phyloP scores from a whole-genome alignment of 1,140 invertebrate genomes.

The Brachionus plicatilis region DNA sequence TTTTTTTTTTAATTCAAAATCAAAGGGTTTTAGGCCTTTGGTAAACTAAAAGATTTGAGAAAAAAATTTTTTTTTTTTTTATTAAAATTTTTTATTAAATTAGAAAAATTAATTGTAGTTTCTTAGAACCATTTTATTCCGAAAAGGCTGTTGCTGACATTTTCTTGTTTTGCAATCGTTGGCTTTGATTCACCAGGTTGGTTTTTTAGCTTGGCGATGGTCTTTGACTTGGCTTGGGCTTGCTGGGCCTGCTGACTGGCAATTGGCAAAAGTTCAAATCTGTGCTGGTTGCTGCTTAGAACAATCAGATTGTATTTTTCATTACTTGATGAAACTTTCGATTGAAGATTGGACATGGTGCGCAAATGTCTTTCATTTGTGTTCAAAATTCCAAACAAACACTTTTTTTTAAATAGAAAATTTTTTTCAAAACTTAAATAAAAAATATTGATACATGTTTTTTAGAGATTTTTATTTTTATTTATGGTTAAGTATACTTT shows the following conservation, averaged over 20 bases:
- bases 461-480: no score
- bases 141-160: not conserved
- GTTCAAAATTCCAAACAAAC: slow-evolving; percentile 16
- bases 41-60: no score
- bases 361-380: slow-evolving; percentile 13
- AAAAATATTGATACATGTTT: no score
- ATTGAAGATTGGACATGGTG: not conserved
- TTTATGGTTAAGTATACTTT: no score
- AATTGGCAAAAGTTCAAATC: slow-evolving; percentile 31
- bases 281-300: not conserved
- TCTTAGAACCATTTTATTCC: slow-evolving; percentile 37
- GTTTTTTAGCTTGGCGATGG: not conserved
- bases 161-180: not conserved
- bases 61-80: not conserved
- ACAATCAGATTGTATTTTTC: slow-evolving; percentile 35
- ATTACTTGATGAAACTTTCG: not conserved
- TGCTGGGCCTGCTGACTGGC: slow-evolving; percentile 35
- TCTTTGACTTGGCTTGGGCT: not conserved
- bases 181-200: not conserved
- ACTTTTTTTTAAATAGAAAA: not conserved
- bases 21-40: slow-evolving; percentile 26
- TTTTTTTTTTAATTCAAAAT: not conserved
- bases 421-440: no score
- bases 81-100: not conserved
- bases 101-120: not conserved